Evolutionary conservation across 37 sponge, comb jelly and placozoan species (phyloP).

Genomic region (Lycopodina hypogea): DNA sequence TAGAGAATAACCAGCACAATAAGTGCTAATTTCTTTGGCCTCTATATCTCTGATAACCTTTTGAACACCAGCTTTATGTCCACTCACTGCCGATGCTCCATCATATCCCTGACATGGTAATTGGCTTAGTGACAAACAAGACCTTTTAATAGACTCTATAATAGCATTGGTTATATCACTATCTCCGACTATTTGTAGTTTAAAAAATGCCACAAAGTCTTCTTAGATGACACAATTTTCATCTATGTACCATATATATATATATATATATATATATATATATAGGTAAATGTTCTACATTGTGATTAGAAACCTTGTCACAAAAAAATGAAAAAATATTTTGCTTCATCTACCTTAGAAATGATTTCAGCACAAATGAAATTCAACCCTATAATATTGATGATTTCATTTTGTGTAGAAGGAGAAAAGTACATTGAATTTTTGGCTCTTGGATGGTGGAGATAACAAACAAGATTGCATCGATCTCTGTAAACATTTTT

Average conservation of each 20-base stretch:
- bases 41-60: conserved; percentile 50
- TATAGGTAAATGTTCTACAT: conserved; percentile 51
- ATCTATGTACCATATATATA: background rate
- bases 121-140: conserved; percentile 44
- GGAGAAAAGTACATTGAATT: conserved; percentile 67
- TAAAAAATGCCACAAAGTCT: conserved; percentile 53
- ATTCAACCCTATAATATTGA: conserved; percentile 59
- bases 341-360: conserved; percentile 50
- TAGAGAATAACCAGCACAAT: conserved; percentile 66
- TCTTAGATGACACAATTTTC: conserved; percentile 29
- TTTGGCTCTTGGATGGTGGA: conserved; percentile 23
- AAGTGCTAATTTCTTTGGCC: conserved; percentile 52
- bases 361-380: conserved; percentile 30
- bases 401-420: conserved; percentile 62
- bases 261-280: conserved; percentile 36
- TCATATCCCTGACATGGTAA: conserved; percentile 67
- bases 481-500: background rate
- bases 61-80: conserved; percentile 57
- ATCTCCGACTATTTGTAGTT: conserved; percentile 47
- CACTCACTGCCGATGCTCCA: conserved; percentile 70
- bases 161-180: conserved; percentile 57
- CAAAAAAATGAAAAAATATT: conserved; percentile 50
- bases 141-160: conserved; percentile 15
- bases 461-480: too few relatives aligned
- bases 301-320: conserved; percentile 61